phyloP scores from a whole-genome alignment of 2,888 invertebrate species.

The Dynastes maya region DNA sequence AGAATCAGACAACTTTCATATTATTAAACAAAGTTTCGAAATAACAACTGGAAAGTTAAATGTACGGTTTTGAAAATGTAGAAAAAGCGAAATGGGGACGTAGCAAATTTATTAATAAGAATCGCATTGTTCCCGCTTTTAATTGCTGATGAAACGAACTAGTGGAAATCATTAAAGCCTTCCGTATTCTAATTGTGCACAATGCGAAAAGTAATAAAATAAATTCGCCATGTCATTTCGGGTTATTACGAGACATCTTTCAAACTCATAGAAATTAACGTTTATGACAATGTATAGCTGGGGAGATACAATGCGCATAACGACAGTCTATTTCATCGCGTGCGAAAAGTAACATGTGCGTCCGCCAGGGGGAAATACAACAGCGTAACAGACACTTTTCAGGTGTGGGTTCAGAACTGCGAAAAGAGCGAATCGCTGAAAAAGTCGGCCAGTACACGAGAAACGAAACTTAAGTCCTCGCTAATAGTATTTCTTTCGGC shows the following conservation, averaged over 20 bases:
- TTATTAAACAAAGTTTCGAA: too few relatives aligned
- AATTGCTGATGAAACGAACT: conserved; percentile 25
- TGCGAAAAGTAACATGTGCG: conserved; percentile 45
- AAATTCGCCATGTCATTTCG: conserved; percentile 37
- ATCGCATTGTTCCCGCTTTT: conserved; percentile 20
- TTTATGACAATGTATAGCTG: conserved; percentile 39
- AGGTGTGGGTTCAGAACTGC: conserved; percentile 48
- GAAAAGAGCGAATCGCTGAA: conserved; percentile 54
- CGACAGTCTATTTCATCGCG: conserved; percentile 42
- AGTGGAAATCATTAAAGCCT: conserved; percentile 26
- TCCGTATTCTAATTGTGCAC: conserved; percentile 28
- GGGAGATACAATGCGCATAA: conserved; percentile 36
- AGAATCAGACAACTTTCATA: too few relatives aligned
- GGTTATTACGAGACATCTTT: conserved; percentile 41
- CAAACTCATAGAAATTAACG: conserved; percentile 43
- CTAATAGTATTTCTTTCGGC: conserved; percentile 66
- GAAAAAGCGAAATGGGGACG: not conserved
- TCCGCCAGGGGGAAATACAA: conserved; percentile 32
- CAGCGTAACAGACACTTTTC: conserved; percentile 49
- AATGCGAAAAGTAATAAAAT: conserved; percentile 32
- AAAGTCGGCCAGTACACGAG: conserved; percentile 51
- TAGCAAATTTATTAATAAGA: conserved; percentile 30
- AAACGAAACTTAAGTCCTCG: conserved; percentile 60
- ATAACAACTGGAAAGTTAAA: too few relatives aligned
- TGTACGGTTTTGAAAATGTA: too few relatives aligned